Conservation (phyloP, 2,113 vertebrate species). For the Lynx canadensis region DNA sequence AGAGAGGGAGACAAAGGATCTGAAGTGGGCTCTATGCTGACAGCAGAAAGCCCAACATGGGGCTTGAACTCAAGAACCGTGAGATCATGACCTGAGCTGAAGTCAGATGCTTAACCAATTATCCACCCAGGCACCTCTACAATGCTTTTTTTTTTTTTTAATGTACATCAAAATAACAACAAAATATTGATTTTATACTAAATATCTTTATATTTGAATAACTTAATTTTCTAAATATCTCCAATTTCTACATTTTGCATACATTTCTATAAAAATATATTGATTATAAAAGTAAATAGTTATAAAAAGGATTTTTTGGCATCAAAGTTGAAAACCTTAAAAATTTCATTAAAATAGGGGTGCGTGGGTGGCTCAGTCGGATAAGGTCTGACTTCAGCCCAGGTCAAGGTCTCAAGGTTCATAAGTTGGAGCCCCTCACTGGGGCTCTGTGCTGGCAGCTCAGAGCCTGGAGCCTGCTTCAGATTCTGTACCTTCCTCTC, state of each 20-base stretch:
- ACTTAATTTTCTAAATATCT: not conserved
- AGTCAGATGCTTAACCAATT: too few species aligned
- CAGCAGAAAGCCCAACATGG: too few species aligned
- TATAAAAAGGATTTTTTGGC: not conserved
- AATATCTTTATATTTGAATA: not conserved
- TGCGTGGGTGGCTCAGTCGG: not conserved
- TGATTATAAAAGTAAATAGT: not conserved
- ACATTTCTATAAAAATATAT: not conserved
- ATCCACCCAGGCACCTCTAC: too few species aligned
- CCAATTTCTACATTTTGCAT: not conserved
- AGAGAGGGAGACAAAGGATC: too few species aligned
- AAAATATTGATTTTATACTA: not conserved
- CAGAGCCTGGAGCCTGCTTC: not conserved
- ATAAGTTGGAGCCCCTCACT: not conserved
- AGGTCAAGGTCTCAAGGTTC: not conserved
- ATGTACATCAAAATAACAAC: not conserved
- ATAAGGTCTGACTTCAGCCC: not conserved
- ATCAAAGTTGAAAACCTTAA: not conserved
- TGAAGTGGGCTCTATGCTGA: too few species aligned
- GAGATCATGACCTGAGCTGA: too few species aligned
- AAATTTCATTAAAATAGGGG: not conserved
- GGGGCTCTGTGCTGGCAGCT: not conserved
- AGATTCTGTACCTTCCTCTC: not conserved
- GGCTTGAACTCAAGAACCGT: too few species aligned
- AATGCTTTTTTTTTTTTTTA: not conserved